Percentiles rank a stretch among this genome's conserved stretches.
Conservation (phyloP, 2,888 invertebrate species). For the Nomada fucata region DNA sequence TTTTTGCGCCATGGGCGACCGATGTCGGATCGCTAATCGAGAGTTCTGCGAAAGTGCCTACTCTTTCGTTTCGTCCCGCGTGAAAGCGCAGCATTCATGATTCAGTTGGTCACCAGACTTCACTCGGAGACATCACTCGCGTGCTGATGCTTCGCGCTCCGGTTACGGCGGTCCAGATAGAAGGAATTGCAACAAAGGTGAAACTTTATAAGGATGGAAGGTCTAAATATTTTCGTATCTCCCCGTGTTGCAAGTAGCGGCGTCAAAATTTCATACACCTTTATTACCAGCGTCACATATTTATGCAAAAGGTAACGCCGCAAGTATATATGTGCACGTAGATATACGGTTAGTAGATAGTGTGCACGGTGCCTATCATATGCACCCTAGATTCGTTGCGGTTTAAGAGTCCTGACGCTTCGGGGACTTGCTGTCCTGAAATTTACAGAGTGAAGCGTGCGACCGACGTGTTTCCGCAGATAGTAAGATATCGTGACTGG, state of each 20-base stretch:
- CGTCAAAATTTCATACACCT: not conserved
- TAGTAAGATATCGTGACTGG: constrained; percentile 60
- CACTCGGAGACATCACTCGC: constrained; percentile 2
- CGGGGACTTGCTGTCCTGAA: constrained; percentile 59
- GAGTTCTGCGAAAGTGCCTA: too few relatives aligned
- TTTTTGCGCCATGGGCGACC: constrained; percentile 1
- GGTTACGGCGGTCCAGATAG: not conserved
- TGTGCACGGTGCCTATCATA: constrained; percentile 33
- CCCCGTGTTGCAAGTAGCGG: not conserved
- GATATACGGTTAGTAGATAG: not conserved
- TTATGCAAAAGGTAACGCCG: not conserved
- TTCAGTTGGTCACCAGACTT: not conserved
- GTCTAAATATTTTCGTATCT: not conserved
- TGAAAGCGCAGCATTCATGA: not conserved
- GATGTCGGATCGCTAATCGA: constrained; percentile 17
- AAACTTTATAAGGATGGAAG: not conserved
- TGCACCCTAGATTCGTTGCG: constrained; percentile 42
- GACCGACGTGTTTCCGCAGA: constrained; percentile 55
- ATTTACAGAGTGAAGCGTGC: constrained; percentile 59
- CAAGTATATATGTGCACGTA: not conserved
- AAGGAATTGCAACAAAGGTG: not conserved
- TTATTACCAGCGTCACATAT: not conserved
- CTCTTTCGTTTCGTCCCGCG: constrained; percentile 4
- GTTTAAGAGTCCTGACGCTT: constrained; percentile 63
- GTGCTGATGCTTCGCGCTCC: not conserved